A percentile compares a stretch with the other conserved stretches of the same genome.
Evolutionary conservation across 2,888 invertebrate species (phyloP).

Genomic region (Mythimna pallens): DNA sequence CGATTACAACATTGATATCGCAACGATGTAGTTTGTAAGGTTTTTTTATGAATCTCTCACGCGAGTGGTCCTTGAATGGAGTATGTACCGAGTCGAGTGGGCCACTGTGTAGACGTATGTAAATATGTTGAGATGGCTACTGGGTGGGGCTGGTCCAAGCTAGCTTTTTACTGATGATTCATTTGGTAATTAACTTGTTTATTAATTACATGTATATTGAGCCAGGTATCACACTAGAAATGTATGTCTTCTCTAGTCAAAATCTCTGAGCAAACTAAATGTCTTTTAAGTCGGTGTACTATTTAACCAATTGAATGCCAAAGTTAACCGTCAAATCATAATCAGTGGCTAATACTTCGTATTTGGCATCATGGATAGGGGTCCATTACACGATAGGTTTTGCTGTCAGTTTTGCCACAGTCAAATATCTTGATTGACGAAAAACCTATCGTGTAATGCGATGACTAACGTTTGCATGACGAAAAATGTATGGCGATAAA

Average conservation of each 20-base stretch:
- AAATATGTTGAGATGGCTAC: conserved; percentile 66
- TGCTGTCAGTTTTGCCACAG: no score
- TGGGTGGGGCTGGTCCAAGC: conserved; percentile 34
- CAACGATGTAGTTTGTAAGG: conserved; percentile 40
- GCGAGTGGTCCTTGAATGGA: conserved; percentile 59
- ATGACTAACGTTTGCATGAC: no score
- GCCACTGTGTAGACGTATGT: conserved; percentile 45
- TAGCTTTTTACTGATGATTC: conserved; percentile 6
- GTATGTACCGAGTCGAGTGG: conserved; percentile 52
- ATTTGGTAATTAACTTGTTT: conserved; percentile 31
- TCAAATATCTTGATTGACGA: no score
- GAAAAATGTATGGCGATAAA: no score
- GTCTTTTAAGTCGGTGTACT: neutral
- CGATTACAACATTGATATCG: conserved; percentile 53
- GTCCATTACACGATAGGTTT: no score
- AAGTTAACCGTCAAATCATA: no score
- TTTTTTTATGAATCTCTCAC: conserved; percentile 46
- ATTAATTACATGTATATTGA: conserved; percentile 5
- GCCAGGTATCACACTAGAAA: neutral
- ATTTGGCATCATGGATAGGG: no score
- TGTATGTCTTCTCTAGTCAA: neutral
- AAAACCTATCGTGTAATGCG: no score
- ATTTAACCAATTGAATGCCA: no score
- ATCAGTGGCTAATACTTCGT: no score
- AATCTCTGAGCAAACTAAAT: neutral